A percentile compares a stretch with the other conserved stretches of the same genome.
Conservation (phyloP, 2,113 vertebrate genomes). For the Phyllostomus hastatus region DNA sequence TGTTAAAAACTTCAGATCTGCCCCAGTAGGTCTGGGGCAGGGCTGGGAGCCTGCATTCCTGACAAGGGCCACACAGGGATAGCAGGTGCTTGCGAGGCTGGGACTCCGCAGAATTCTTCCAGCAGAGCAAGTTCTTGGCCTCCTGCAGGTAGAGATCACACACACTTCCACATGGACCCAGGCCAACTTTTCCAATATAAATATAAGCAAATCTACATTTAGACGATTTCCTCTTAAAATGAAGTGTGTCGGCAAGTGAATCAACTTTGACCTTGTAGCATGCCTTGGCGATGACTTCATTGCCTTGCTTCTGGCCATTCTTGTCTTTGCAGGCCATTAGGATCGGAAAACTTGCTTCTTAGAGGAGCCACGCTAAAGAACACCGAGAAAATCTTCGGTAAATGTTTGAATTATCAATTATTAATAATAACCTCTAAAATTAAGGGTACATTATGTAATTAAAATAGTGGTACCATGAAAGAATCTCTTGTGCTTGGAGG, state of each 20-base stretch:
- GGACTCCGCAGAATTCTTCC: background rate
- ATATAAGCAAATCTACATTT: rapidly evolving
- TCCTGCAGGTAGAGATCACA: background rate
- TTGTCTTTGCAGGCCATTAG: constrained; percentile 87
- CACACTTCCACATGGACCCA: background rate
- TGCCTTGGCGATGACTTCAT: background rate
- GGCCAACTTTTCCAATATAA: background rate
- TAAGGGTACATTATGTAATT: background rate
- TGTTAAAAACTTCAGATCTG: too few species aligned
- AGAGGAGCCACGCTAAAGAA: constrained; percentile 97
- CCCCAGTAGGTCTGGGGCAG: too few species aligned
- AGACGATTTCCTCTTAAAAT: background rate
- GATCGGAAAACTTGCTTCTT: constrained; percentile 96
- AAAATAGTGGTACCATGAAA: background rate
- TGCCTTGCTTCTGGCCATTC: background rate
- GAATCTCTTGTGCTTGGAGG: background rate
- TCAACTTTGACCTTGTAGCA: background rate
- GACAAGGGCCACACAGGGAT: background rate
- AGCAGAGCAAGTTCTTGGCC: background rate
- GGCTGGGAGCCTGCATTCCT: background rate
- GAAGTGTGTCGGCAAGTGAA: background rate
- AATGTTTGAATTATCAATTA: constrained; percentile 51
- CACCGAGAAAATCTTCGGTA: constrained; percentile 95
- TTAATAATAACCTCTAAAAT: background rate
- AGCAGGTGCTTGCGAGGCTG: background rate